Evolutionary conservation across 1,140 invertebrate genomes (phyloP).

Genomic region (Rhynchophorus ferrugineus): DNA sequence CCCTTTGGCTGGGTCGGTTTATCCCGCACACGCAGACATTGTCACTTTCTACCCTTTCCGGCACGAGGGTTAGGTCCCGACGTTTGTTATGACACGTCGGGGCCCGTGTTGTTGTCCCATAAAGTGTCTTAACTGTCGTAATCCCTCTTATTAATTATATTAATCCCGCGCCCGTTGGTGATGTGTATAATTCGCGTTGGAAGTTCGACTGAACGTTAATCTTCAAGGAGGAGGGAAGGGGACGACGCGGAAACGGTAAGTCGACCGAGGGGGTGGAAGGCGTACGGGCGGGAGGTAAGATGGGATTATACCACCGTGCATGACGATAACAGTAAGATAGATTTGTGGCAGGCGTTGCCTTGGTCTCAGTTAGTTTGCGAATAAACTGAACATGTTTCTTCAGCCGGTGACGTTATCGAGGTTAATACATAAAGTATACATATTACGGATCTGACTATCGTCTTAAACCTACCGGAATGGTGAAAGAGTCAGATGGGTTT

Average conservation of each 20-base stretch:
- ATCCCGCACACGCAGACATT: neutral
- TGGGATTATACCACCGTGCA: no score
- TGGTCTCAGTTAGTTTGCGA: no score
- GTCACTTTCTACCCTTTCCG: neutral
- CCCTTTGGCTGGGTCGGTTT: neutral
- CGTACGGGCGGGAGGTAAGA: neutral
- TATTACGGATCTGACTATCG: no score
- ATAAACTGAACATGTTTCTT: no score
- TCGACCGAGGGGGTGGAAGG: no score
- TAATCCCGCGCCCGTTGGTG: neutral
- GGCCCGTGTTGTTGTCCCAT: constrained; percentile 2
- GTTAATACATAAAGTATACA: no score
- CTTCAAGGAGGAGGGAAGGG: neutral
- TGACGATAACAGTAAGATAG: no score
- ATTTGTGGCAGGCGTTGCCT: no score
- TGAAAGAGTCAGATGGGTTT: no score
- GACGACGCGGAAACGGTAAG: no score
- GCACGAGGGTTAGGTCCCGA: neutral
- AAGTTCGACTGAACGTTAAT: neutral
- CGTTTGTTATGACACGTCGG: constrained; percentile 3
- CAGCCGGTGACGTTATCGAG: no score
- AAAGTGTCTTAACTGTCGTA: constrained; percentile 5
- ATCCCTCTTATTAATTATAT: constrained; percentile 7
- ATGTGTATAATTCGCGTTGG: neutral
- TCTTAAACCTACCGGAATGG: no score